These are phyloP conservation scores for Archips crataeganus DNA, from an alignment of 2,888 invertebrate species.

Conservation along the genomic window DNA sequence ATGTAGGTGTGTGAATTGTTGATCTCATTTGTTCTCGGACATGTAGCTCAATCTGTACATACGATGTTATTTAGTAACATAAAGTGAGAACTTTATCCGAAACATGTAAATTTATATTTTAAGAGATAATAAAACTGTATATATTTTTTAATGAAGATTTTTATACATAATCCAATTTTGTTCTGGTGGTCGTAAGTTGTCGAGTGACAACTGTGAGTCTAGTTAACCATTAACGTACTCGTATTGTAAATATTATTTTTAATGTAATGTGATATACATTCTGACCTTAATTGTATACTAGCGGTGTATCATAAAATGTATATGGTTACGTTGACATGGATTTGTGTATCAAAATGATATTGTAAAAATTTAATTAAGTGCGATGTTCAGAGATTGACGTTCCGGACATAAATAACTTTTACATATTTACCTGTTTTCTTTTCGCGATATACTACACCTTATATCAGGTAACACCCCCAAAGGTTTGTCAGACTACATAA, in stretches of 20 bases:
- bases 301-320: conserved; percentile 79
- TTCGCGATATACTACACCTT: neutral
- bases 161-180: conserved; percentile 76
- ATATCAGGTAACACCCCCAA: too few relatives aligned
- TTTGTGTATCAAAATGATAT: conserved; percentile 82
- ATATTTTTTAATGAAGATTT: conserved; percentile 81
- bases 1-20: conserved; percentile 75
- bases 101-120: conserved; percentile 74
- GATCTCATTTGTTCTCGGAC: conserved; percentile 83
- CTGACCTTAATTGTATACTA: conserved; percentile 73
- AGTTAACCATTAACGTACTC: conserved; percentile 60
- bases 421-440: conserved; percentile 60
- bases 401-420: conserved; percentile 83
- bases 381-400: conserved; percentile 82
- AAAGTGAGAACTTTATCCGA: conserved; percentile 69
- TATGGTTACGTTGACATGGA: conserved; percentile 81
- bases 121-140: conserved; percentile 76
- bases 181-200: conserved; percentile 73
- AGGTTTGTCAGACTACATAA: too few relatives aligned
- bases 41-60: conserved; percentile 81
- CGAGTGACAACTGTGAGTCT: conserved; percentile 65
- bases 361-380: conserved; percentile 80
- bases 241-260: conserved; percentile 74
- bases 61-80: conserved; percentile 66
- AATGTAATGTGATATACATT: conserved; percentile 80